These are phyloP conservation scores for Sciurus niger DNA, from an alignment of 2,113 vertebrate genomes.

Conservation along the genomic window DNA sequence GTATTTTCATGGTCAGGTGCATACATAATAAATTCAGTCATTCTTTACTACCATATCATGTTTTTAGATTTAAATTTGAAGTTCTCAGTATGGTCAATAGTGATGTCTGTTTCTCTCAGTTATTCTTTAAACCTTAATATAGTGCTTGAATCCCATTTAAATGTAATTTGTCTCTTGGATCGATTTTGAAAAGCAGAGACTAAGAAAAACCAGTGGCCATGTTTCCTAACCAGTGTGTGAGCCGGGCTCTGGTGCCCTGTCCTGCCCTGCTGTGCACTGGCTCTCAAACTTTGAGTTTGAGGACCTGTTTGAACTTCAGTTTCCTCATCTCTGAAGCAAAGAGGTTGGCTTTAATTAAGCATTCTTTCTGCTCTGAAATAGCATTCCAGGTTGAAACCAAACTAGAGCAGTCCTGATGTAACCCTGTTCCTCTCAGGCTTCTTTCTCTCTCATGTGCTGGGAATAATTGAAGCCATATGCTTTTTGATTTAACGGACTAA, in stretches of 20 bases:
- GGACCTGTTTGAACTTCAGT: background rate
- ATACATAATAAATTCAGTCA: background rate
- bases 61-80: slow-evolving; percentile 11
- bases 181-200: background rate
- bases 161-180: background rate
- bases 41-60: background rate
- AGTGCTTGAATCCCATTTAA: background rate
- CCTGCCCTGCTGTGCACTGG: rapidly evolving
- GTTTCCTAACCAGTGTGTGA: background rate
- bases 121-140: background rate
- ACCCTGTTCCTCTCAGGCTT: background rate
- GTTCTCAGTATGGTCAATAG: background rate
- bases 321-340: background rate
- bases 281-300: rapidly evolving
- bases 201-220: rapidly evolving
- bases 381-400: background rate
- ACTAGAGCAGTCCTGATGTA: background rate
- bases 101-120: background rate
- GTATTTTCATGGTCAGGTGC: background rate
- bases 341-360: background rate
- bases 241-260: background rate
- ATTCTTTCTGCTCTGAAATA: background rate
- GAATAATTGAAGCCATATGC: background rate
- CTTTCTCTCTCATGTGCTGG: background rate
- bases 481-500: background rate